Base-by-base conservation (phyloP, 2,113 vertebrate genomes). In the Dascyllus trimaculatus region DNA sequence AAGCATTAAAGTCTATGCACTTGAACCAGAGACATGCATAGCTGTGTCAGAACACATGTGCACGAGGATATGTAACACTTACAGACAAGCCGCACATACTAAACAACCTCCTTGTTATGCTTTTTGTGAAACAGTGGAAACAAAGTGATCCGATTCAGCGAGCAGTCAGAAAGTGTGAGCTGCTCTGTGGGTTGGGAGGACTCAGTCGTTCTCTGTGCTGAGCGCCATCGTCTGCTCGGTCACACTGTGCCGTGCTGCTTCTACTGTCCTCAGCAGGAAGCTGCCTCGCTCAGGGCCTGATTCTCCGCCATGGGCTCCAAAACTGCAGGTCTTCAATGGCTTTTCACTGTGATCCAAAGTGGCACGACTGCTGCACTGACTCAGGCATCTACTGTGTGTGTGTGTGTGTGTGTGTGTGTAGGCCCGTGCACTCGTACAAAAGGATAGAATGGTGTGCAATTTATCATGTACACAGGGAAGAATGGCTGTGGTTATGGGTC, bases 121-220 rank as follows among this genome's bases (percentile, higher is more conserved):
- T 52, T 71, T 49, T 76, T 80, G 71, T 79, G 29, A 40, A 60
- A 81, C 61, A 71, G 57, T 74, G 67, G 67, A 84, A 79, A 82
- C 78, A 80, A 69, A 77, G 79, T 59, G 77, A 65, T 86, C 53
- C 73, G 65, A 32, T 40, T 67, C 79, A 89, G 74, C 38, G 84
- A 89, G 83, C 83, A 82, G 78, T 15, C 78, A 80, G 80, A 58
- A 80, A 75, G 84, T 53, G 22, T 87, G 89, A 88, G 68, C 52
- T 11, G 57, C 64, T 84, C 75, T 78, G 61, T 79, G 73, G 38
- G 46, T 17, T 79, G 59, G 75, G 52, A 76, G 54, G 40, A 54
- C 15, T 59, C 32, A 14, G 66, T 63, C 46, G 67, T 24, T 66
- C 61, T 71, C 49, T 51, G 65, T 78, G 60, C 49, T 56, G 72